Percentiles rank a stretch among this genome's conserved stretches.
phyloP scores from a whole-genome alignment of 2,888 invertebrate species.

The Coelopa pilipes region DNA sequence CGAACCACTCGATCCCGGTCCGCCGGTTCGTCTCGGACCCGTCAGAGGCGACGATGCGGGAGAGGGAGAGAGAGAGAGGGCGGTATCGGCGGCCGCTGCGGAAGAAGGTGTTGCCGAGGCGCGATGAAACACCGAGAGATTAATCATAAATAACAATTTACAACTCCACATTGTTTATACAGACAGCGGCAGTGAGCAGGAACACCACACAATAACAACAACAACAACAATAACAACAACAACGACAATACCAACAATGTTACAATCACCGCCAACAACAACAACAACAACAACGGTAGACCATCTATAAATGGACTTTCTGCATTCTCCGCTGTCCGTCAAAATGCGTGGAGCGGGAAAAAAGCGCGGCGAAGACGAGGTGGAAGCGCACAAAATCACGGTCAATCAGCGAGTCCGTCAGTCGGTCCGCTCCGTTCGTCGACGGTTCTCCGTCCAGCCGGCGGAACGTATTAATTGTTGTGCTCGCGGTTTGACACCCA shows the following conservation, averaged over 20 bases:
- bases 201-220: slow-evolving; percentile 16
- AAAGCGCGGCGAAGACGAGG: not conserved
- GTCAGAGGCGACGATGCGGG: not conserved
- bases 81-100: not conserved
- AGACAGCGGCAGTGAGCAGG: slow-evolving; percentile 3
- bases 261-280: slow-evolving; percentile 22
- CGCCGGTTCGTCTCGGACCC: not conserved
- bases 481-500: slow-evolving; percentile 29
- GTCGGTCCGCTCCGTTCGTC: not conserved
- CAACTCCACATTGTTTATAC: slow-evolving; percentile 34
- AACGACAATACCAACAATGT: slow-evolving; percentile 22
- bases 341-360: not conserved
- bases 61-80: not conserved
- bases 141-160: slow-evolving; percentile 49
- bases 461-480: slow-evolving; percentile 22
- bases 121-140: slow-evolving; percentile 45
- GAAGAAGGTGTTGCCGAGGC: slow-evolving; percentile 33
- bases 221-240: slow-evolving; percentile 29
- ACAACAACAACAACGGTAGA: slow-evolving; percentile 12
- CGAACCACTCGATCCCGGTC: not conserved
- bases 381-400: too few species aligned
- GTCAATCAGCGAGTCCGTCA: too few species aligned
- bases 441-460: not conserved
- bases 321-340: slow-evolving; percentile 29
- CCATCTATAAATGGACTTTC: slow-evolving; percentile 20